Evolutionary conservation across 2,888 invertebrate genomes (phyloP), one percentile per base, ranked within the genome.

Genomic region (Pammene aurita): DNA sequence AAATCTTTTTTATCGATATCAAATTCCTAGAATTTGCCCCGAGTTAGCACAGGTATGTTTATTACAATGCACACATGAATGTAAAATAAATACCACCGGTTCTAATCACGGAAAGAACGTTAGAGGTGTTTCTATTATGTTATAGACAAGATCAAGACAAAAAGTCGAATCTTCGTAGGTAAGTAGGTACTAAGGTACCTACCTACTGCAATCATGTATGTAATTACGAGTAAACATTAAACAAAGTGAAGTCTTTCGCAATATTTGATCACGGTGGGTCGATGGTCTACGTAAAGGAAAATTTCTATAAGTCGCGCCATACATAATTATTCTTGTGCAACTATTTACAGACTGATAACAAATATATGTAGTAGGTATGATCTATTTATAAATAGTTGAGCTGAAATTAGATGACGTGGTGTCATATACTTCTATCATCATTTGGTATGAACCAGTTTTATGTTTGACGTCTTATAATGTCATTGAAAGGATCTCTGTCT

Each of bases 271-370:
- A 57, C 11, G 11, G n/a, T 65, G 34, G 54, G 16, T 46, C 46
- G 54, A 60, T 60, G 34, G 26, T 46, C 44, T 14, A 18, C 69
- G 69, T 69, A 69, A 26, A 69, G 69, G 69, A 69, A 69, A 69
- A 69, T 69, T 69, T 65, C 54, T 55, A 65, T 55, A 64, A 58
- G 57, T 55, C 38, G 16, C 54, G 65, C 55, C 65, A 50, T 34
- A 69, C 16, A 54, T 65, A 64, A 52, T 41, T 54, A 64, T 54
- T 54, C 60, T 60, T 65, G 55, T 55, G 58, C 60, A 60, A 68
- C 44, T 65, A 69, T 69, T 69, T 69, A 34, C 63, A 18, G 52
- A 16, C 18, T 41, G 69, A 69, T 69, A 65, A 65, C 58, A 69
- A 64, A 55, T 62, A 55, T 44, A 55, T 62, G 44, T 44, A 54